phyloP scores from a whole-genome alignment of 2,797 vertebrate species.

The Gobionotothen gibberifrons region DNA sequence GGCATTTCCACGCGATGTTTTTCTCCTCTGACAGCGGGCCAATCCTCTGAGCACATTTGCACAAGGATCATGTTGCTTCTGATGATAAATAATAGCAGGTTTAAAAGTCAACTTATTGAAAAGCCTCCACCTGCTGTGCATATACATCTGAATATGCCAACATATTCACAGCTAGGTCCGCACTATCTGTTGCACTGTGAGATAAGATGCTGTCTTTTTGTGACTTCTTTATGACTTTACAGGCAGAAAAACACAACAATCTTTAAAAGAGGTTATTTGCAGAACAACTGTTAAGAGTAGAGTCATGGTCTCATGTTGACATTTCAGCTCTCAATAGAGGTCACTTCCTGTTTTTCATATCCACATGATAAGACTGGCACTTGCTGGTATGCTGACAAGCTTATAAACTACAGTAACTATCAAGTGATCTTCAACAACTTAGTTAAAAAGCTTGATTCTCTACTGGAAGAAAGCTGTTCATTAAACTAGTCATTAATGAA shows the following conservation, averaged over 20 bases:
- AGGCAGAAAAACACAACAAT: conserved; percentile 2
- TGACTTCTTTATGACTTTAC: neutral
- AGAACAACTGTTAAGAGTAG: conserved; percentile 17
- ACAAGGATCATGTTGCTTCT: neutral
- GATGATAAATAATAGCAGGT: conserved; percentile 1
- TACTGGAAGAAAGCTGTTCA: neutral
- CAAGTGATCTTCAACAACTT: neutral
- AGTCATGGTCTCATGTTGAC: conserved; percentile 15
- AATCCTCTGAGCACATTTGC: neutral
- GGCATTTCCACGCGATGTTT: conserved; percentile 39
- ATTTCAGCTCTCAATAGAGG: conserved; percentile 34
- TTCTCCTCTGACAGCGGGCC: conserved; percentile 29
- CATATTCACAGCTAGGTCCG: neutral
- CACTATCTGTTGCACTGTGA: neutral
- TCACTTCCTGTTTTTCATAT: conserved; percentile 70
- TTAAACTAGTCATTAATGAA: neutral
- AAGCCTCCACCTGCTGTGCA: neutral
- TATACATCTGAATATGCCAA: conserved; percentile 15
- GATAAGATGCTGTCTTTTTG: neutral
- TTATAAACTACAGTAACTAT: conserved; percentile 3
- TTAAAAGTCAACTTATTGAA: conserved; percentile 10
- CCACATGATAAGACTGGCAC: conserved; percentile 29
- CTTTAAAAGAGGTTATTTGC: conserved; percentile 1
- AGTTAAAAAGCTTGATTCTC: neutral
- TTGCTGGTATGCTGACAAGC: conserved; percentile 31